Evolutionary conservation across 64 coral and sea anemone genomes (phyloP).

Genomic region (Pocillopora verrucosa): DNA sequence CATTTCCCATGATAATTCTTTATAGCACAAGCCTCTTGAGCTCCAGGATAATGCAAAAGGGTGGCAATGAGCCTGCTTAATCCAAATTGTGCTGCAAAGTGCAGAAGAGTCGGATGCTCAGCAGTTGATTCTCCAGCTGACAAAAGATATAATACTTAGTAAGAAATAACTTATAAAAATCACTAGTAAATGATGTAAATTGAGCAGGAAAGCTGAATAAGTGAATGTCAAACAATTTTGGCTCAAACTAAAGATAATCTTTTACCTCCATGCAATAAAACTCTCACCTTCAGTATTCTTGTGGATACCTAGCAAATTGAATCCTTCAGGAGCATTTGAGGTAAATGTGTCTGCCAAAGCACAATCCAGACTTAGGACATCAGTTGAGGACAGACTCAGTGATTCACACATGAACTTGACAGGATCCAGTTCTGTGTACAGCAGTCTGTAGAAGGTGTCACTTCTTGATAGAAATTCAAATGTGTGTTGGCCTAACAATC

Average conservation of each 20-base stretch:
- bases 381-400: slow-evolving; percentile 29
- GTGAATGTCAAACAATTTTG: too few relatives aligned
- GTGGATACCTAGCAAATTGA: slow-evolving; percentile 52
- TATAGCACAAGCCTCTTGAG: slow-evolving; percentile 31
- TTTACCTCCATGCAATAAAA: too few relatives aligned
- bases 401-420: slow-evolving; percentile 67
- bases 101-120: slow-evolving; percentile 57
- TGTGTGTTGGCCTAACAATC: slow-evolving; percentile 1
- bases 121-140: slow-evolving; percentile 5
- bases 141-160: background rate
- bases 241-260: too few relatives aligned
- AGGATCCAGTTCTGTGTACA: slow-evolving; percentile 34
- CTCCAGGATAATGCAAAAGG: slow-evolving; percentile 46
- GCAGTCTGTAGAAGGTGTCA: slow-evolving; percentile 33
- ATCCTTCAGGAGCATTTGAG: slow-evolving; percentile 44
- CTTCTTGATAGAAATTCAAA: slow-evolving; percentile 57
- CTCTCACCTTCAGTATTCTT: background rate
- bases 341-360: slow-evolving; percentile 35
- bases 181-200: background rate
- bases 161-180: background rate
- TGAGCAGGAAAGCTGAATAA: background rate
- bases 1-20: slow-evolving; percentile 15
- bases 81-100: slow-evolving; percentile 58
- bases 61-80: slow-evolving; percentile 5
- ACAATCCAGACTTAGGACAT: slow-evolving; percentile 28